Conservation (phyloP, 2,797 vertebrate species). For the Dendrocincla tyrannina region DNA sequence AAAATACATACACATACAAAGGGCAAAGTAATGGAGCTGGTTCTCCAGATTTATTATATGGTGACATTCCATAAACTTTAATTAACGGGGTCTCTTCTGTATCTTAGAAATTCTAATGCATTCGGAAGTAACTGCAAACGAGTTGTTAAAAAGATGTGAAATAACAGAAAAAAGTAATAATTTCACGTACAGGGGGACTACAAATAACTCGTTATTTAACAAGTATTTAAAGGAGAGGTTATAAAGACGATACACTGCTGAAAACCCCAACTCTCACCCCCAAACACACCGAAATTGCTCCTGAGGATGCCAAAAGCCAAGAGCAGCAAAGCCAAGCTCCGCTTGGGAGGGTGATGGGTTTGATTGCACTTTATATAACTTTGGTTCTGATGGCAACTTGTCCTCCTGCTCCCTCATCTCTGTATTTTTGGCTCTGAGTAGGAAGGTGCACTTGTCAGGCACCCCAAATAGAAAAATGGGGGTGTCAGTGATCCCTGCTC, state of each 20-base stretch:
- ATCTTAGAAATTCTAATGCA: background rate
- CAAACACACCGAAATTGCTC: background rate
- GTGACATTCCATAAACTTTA: background rate
- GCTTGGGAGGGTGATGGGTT: background rate
- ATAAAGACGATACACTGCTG: accelerated
- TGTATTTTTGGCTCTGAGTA: constrained; percentile 71
- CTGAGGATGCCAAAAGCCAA: background rate
- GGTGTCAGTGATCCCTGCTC: constrained; percentile 39
- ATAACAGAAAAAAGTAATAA: background rate
- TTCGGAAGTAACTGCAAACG: accelerated
- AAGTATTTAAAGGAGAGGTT: background rate
- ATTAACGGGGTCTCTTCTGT: background rate
- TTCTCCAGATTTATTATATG: background rate
- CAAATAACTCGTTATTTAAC: background rate
- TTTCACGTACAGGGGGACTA: background rate
- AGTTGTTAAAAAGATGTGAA: background rate
- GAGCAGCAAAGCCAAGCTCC: background rate
- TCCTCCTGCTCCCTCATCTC: constrained; percentile 39
- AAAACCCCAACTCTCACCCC: background rate
- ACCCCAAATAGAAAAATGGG: constrained; percentile 72
- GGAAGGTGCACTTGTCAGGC: constrained; percentile 66
- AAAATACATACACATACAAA: background rate
- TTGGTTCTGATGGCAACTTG: background rate
- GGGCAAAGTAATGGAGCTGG: background rate
- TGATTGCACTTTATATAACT: constrained; percentile 23